These are phyloP conservation scores for Cryptomyrus ogoouensis DNA, from an alignment of 2,113 vertebrate genomes.

Conservation along the genomic window DNA sequence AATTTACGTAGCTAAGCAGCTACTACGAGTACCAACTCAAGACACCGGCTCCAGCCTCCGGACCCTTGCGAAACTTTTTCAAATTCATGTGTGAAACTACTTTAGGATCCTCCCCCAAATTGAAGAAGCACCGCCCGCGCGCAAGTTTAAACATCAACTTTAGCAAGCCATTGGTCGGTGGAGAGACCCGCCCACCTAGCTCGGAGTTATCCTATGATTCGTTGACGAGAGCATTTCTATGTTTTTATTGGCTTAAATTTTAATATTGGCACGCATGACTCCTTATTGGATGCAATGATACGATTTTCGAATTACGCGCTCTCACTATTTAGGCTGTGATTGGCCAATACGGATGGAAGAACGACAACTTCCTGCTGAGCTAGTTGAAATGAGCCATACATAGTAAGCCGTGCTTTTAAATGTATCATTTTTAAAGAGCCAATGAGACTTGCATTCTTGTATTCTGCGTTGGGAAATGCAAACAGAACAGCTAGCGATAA, in stretches of 20 bases:
- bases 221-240: not conserved
- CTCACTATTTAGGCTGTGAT: conserved; percentile 18
- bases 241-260: conserved; percentile 38
- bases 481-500: not conserved
- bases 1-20: not conserved
- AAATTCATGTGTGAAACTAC: conserved; percentile 42
- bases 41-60: not conserved
- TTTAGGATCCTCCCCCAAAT: conserved; percentile 44
- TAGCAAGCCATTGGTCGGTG: conserved; percentile 41
- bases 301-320: conserved; percentile 68
- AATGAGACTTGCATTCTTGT: not conserved
- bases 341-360: conserved; percentile 42
- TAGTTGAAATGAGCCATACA: conserved; percentile 38
- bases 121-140: conserved; percentile 55
- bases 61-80: conserved; percentile 12
- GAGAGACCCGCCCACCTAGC: not conserved
- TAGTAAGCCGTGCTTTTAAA: conserved; percentile 53
- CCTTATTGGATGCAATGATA: conserved; percentile 47
- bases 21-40: not conserved
- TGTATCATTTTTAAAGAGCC: conserved; percentile 51
- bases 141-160: conserved; percentile 61
- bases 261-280: conserved; percentile 27
- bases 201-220: conserved; percentile 32
- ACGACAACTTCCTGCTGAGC: not conserved
- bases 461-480: not conserved